These are phyloP conservation scores for Varroa destructor DNA, from an alignment of 1,140 invertebrate genomes.

Conservation along the genomic window DNA sequence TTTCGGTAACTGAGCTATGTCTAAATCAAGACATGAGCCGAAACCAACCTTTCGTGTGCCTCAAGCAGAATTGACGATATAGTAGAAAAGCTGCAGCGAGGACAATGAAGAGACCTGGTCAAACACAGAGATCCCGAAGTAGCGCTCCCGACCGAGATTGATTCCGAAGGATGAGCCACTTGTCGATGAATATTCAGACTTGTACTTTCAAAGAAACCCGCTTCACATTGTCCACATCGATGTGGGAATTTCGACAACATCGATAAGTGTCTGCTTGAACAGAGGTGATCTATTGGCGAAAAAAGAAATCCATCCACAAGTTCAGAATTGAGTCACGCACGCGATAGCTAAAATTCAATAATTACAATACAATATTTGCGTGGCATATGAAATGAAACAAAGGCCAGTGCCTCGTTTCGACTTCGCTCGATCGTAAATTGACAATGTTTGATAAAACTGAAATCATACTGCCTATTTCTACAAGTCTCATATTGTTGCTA, in stretches of 20 bases:
- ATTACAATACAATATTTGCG: not conserved
- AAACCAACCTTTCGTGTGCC: not conserved
- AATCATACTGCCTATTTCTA: no score
- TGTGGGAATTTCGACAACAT: conserved; percentile 23
- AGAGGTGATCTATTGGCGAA: not conserved
- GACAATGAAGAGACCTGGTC: not conserved
- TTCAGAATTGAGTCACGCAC: no score
- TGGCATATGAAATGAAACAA: not conserved
- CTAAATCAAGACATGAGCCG: no score
- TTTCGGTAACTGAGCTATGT: no score
- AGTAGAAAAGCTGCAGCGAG: not conserved
- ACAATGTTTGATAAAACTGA: no score
- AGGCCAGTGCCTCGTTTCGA: not conserved
- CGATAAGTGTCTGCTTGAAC: not conserved
- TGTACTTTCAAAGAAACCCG: conserved; percentile 1
- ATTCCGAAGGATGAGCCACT: not conserved
- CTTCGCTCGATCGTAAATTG: not conserved
- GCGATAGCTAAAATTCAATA: not conserved
- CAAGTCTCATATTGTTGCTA: no score
- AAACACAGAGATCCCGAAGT: no score
- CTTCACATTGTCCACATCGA: conserved; percentile 12
- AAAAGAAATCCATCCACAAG: no score
- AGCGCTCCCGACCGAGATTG: no score
- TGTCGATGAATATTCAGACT: conserved; percentile 4
- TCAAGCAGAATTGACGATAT: conserved; percentile 1